phyloP scores from a whole-genome alignment of 2,888 invertebrate genomes.

The Tipula lateralis region DNA sequence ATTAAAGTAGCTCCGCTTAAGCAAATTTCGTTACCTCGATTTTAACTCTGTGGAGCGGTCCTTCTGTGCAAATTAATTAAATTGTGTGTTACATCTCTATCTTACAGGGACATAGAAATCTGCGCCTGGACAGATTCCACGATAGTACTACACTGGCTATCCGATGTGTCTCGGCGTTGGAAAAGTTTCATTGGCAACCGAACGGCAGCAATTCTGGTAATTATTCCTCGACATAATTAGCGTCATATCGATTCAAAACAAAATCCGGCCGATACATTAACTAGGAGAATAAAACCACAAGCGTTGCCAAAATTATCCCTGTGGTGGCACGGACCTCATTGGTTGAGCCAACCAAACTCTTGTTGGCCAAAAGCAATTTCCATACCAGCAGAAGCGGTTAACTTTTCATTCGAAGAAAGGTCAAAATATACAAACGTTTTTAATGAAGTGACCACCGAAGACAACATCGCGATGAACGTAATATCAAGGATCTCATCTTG shows the following conservation, averaged over 20 bases:
- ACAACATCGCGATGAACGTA: background rate
- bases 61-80: no score
- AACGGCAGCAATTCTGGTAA: background rate
- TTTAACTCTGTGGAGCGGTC: no score
- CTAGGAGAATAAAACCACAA: no score
- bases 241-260: background rate
- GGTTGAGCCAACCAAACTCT: background rate
- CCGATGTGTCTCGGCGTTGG: constrained; percentile 29
- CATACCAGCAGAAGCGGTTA: no score
- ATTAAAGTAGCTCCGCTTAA: no score
- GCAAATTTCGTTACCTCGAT: no score
- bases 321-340: background rate
- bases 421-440: background rate
- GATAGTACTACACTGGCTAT: constrained; percentile 35
- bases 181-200: background rate
- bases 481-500: background rate
- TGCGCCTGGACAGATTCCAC: constrained; percentile 31
- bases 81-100: no score
- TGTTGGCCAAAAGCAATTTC: background rate
- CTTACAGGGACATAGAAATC: constrained; percentile 32
- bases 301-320: background rate
- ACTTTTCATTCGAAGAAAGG: background rate
- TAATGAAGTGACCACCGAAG: background rate
- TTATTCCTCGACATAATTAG: background rate
- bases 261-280: background rate